Evolutionary conservation across 2,113 vertebrate genomes (phyloP).

Genomic region (Buteo buteo): DNA sequence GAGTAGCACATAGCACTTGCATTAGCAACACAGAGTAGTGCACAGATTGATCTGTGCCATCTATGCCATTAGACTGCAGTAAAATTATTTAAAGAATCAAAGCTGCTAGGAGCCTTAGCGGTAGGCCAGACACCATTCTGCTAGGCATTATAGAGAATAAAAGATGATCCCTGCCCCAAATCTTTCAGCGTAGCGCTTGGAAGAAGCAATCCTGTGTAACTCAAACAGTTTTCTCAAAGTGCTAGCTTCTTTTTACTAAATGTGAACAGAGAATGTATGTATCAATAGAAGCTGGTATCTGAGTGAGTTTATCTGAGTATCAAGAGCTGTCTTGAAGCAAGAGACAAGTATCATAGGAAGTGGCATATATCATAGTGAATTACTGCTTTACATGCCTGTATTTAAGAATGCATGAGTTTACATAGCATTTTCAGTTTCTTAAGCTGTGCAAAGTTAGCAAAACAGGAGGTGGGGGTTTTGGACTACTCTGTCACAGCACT

Average conservation of each 20-base stretch:
- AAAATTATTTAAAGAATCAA: background rate
- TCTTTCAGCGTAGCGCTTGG: accelerated
- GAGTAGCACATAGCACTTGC: background rate
- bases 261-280: background rate
- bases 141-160: background rate
- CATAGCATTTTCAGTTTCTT: background rate
- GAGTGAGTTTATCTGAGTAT: background rate
- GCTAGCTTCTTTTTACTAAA: background rate
- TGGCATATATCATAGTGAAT: background rate
- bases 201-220: background rate
- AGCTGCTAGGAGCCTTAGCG: background rate
- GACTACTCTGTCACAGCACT: background rate
- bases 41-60: background rate
- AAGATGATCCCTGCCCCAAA: background rate
- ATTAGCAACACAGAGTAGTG: background rate
- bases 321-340: background rate
- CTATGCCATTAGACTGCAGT: background rate
- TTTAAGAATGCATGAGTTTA: background rate
- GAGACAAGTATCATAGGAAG: background rate
- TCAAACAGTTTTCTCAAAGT: background rate
- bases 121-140: background rate
- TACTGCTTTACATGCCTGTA: background rate
- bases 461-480: background rate
- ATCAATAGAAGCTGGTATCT: background rate
- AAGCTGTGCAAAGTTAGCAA: background rate